A percentile compares a stretch with the other conserved stretches of the same genome.
Conservation (phyloP, 1,140 invertebrate species). For the Eueides isabella region DNA sequence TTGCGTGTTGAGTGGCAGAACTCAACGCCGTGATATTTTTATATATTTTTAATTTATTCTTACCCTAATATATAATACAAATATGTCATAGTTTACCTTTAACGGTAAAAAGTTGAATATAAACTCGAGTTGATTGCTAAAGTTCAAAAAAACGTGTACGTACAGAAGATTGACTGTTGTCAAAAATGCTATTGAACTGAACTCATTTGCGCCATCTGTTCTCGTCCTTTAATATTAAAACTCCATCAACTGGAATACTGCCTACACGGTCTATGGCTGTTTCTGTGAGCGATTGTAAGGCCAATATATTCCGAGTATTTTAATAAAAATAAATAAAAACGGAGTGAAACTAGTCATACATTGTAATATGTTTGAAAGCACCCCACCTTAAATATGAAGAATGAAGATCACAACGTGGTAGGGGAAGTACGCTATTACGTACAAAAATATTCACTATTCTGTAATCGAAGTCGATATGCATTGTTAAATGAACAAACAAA, state of each 20-base stretch:
- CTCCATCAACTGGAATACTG: slow-evolving; percentile 11
- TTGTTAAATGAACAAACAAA: slow-evolving; percentile 40
- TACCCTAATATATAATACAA: too few relatives aligned
- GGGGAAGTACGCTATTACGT: neutral
- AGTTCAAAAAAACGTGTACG: neutral
- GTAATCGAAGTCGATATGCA: slow-evolving; percentile 22
- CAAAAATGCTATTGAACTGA: neutral
- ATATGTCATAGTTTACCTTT: neutral
- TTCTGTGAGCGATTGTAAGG: neutral
- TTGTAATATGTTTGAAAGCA: neutral
- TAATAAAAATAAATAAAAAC: slow-evolving; percentile 19
- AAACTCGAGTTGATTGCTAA: neutral
- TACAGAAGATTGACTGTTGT: slow-evolving; percentile 5
- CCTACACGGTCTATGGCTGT: neutral
- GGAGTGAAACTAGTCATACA: neutral
- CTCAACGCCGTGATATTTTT: too few relatives aligned
- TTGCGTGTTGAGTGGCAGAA: too few relatives aligned
- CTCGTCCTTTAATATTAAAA: slow-evolving; percentile 27
- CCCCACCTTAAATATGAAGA: neutral
- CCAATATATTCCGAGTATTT: slow-evolving; percentile 14
- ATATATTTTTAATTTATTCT: too few relatives aligned
- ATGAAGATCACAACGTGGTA: neutral
- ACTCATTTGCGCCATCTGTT: slow-evolving; percentile 11
- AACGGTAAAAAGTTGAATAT: neutral
- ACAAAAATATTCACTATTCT: neutral